Base-by-base conservation (phyloP, 2,797 vertebrate genomes). In the Enteromius argenteus region DNA sequence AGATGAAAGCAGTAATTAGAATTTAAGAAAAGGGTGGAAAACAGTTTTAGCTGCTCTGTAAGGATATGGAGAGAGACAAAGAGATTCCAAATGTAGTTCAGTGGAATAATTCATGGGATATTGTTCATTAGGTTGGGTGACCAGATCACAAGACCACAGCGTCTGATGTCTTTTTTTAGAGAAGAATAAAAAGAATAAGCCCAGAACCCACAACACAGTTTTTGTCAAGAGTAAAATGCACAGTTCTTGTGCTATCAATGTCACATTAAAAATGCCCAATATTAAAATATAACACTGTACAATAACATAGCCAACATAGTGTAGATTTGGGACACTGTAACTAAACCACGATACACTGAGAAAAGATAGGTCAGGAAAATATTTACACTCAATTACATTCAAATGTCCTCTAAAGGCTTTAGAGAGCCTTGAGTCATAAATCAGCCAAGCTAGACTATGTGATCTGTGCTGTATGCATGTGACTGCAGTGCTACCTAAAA, bases 91-190 rank as follows among this genome's bases (percentile, higher is more conserved):
- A 62, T 46, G 39, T 32, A 4, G 42, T 49, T 66, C 23, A 35
- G 27, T 66, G 60, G 42, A 79, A 51, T 66, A 67, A 79, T 51
- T 67, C 60, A 79, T 79, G 60, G 60, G 19, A 67, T 79, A 46
- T 67, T 49, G 42, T 66, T 66, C 60, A 79, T 79, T 49, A 46
- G 21, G 19, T 66, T 46, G 23, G 42, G 42, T 79, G 77, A 23
- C 23, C 77, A 51, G 27, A 79, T 79, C 77, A 67, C 27, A 79
- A 79, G 60, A 79, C 77, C 17, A 21, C 76, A 32, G 58, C 9
- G 74, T 37, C 46, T 74, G 72, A 23, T 66, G 42, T 62, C 42
- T 79, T 67, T 67, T 62, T 79, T 66, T 44, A 79, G 77, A 30
- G 35, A 14, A 60, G 53, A 58, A 60, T 10, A 27, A 64, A 78